These are phyloP conservation scores for Drosophila insularis DNA, from an alignment of 1,140 invertebrate genomes.

Conservation along the genomic window DNA sequence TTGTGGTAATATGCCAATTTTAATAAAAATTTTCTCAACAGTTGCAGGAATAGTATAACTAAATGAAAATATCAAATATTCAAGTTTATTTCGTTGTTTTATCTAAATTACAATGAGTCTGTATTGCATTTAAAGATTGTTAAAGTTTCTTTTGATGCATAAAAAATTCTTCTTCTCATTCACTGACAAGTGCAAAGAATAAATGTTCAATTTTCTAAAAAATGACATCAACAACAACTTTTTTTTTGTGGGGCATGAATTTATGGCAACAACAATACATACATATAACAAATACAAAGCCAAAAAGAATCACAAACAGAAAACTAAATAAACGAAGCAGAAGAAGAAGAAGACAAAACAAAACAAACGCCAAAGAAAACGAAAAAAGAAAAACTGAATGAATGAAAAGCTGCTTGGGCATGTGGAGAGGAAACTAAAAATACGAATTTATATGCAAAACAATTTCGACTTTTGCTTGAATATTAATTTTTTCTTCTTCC, in stretches of 20 bases:
- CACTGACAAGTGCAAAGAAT: background rate
- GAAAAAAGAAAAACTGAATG: slow-evolving; percentile 44
- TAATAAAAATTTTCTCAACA: too few species aligned
- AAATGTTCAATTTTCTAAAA: slow-evolving; percentile 38
- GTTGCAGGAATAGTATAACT: too few species aligned
- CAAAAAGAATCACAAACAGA: slow-evolving; percentile 10
- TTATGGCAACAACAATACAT: slow-evolving; percentile 36
- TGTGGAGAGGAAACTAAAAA: slow-evolving; percentile 52
- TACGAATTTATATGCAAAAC: slow-evolving; percentile 72
- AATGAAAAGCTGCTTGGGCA: slow-evolving; percentile 47
- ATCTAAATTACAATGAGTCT: too few species aligned
- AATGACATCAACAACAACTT: slow-evolving; percentile 63
- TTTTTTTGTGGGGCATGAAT: slow-evolving; percentile 57
- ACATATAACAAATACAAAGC: slow-evolving; percentile 1
- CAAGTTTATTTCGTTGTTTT: too few species aligned
- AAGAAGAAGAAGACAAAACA: slow-evolving; percentile 22
- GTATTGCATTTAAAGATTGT: background rate
- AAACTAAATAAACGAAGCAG: slow-evolving; percentile 25
- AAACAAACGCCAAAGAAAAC: slow-evolving; percentile 32
- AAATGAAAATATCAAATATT: too few species aligned
- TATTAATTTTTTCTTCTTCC: slow-evolving; percentile 55
- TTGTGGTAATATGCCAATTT: too few species aligned
- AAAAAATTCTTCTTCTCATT: background rate
- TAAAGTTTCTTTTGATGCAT: background rate
- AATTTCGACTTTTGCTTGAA: slow-evolving; percentile 60